Base-by-base conservation (phyloP, 2,797 vertebrate species). In the Sarcoramphus papa region DNA sequence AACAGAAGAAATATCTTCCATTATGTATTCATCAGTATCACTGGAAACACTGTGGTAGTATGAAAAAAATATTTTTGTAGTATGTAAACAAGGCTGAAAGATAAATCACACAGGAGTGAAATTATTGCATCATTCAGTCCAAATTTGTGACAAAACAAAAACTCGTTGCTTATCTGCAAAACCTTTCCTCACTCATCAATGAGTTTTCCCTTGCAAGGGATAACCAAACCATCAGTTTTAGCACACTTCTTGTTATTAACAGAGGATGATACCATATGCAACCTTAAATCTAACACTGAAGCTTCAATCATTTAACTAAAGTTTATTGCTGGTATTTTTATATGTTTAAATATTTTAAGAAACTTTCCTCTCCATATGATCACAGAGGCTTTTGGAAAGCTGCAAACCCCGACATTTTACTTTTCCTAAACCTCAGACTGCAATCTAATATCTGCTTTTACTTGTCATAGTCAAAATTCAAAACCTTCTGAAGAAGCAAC, bases 181-280 rank as follows among this genome's bases (percentile, higher is more conserved):
- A 48, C 2, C 14, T 8, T 23, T 43, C 35, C 21, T 56, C 14
- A 3, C 14, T 76, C 62, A 63, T 14, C 0, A 0, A 3, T 15
- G 18, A 67, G 6, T 23, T 57, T 10, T 41, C 28, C 31, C 21
- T 77, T 45, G 79, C 4, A 70, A 69, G 17, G 7, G 28, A 83
- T 28, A 82, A 35, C 3, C 23, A 74, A 76, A 88, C 21, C 1
- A 79, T 11, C n/a, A 23, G 10, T 40, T 95, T 88, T 35, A 85
- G 35, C 47, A 64, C 5, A 70, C n/a, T 35, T 57, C 20, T 53
- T 51, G 3, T 31, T 72, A 67, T 22, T 70, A 85, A 43, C 20
- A 68, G 30, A 73, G 48, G 16, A 72, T 5, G 20, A 23, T 25
- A 77, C 12, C 23, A 67, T 9, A 60, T 4, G 9, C n/a, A 89